These are phyloP conservation scores for Erpobdella octoculata DNA, from an alignment of 2,888 invertebrate species.

Conservation along the genomic window DNA sequence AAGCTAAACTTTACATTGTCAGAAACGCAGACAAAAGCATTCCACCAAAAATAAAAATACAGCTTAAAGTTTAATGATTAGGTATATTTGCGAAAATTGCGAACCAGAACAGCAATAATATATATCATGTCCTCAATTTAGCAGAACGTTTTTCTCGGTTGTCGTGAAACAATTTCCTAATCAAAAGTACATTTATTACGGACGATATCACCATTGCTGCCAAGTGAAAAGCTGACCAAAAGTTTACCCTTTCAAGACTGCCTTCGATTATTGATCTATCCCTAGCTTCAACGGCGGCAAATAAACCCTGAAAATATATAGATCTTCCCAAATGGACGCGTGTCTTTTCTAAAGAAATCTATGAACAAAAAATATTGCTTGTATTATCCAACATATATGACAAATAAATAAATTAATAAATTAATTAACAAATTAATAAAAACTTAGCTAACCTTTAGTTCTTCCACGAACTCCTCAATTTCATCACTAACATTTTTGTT, in stretches of 20 bases:
- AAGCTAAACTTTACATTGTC: no score
- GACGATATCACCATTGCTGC: slow-evolving; percentile 40
- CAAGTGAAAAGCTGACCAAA: slow-evolving; percentile 64
- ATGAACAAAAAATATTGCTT: slow-evolving; percentile 39
- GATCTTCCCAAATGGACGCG: slow-evolving; percentile 51
- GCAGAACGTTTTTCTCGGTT: no score
- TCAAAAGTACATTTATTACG: background rate
- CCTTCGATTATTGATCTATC: slow-evolving; percentile 75
- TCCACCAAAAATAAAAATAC: no score
- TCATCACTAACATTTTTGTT: no score
- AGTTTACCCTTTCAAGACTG: slow-evolving; percentile 71
- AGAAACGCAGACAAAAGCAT: no score
- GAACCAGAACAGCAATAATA: background rate
- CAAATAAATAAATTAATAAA: slow-evolving; percentile 10
- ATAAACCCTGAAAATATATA: slow-evolving; percentile 48
- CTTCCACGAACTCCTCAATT: no score
- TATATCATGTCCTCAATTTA: background rate
- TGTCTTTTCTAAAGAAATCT: slow-evolving; percentile 63
- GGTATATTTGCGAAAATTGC: background rate
- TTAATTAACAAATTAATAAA: no score
- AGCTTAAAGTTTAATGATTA: no score
- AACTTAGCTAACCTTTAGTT: no score
- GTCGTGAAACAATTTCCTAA: background rate
- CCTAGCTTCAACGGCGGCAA: slow-evolving; percentile 68
- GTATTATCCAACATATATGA: slow-evolving; percentile 51